A percentile compares a stretch with the other conserved stretches of the same genome.
Conservation (phyloP, 2,113 vertebrate genomes). For the Romanogobio albipinnatus region DNA sequence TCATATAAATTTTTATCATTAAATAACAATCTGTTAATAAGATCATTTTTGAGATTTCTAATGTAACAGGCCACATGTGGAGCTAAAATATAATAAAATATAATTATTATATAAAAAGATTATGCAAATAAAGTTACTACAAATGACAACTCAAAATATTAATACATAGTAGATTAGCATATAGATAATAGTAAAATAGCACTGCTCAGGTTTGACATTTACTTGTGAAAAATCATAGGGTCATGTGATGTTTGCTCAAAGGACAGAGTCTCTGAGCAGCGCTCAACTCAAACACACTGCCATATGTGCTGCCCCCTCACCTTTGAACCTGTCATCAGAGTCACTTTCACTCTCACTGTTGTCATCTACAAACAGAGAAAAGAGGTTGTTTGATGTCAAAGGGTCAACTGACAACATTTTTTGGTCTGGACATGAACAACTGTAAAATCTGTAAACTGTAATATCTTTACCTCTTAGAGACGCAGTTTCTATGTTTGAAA, state of each 20-base stretch:
- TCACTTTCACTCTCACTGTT: constrained; percentile 99
- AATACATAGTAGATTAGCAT: neutral
- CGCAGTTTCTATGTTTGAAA: constrained; percentile 90
- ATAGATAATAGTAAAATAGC: neutral
- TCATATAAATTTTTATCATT: neutral
- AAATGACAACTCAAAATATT: neutral
- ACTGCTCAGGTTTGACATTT: neutral
- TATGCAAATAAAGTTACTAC: too few species aligned
- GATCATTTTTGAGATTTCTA: neutral
- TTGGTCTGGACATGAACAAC: constrained; percentile 28
- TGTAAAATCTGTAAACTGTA: too few species aligned
- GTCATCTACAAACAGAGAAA: constrained; percentile 84
- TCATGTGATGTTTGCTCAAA: neutral
- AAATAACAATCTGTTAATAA: neutral
- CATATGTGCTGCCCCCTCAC: constrained; percentile 75
- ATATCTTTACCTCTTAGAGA: constrained; percentile 89
- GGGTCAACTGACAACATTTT: constrained; percentile 56
- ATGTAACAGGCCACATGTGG: neutral
- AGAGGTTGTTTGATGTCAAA: constrained; percentile 57
- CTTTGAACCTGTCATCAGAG: constrained; percentile 99
- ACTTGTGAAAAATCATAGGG: constrained; percentile 7
- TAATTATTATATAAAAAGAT: neutral
- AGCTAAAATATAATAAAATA: neutral
- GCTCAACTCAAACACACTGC: constrained; percentile 14
- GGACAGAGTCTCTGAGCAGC: constrained; percentile 24